Percentiles rank a stretch among this genome's conserved stretches.
Evolutionary conservation across 1,140 invertebrate genomes (phyloP).

Genomic region (Periplaneta americana): DNA sequence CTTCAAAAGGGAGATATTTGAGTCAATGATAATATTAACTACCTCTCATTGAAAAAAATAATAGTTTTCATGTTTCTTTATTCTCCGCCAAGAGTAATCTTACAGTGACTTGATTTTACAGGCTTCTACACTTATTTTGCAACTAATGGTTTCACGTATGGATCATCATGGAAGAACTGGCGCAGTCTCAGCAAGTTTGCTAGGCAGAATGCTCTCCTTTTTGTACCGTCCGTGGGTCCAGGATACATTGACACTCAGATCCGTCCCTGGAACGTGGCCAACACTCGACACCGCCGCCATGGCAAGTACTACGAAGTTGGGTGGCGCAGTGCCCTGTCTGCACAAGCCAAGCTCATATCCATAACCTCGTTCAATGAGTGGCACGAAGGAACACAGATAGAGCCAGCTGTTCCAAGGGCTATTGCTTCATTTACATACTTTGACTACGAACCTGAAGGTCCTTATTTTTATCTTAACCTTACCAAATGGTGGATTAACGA

Average conservation of each 20-base stretch:
- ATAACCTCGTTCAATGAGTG: conserved; percentile 57
- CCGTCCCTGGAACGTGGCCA: conserved; percentile 46
- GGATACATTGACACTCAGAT: conserved; percentile 51
- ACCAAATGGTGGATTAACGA: conserved; percentile 49
- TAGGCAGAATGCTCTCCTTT: conserved; percentile 46
- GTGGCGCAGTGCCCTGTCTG: conserved; percentile 47
- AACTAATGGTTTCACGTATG: conserved; percentile 51
- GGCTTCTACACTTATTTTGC: conserved; percentile 56
- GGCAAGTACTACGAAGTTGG: conserved; percentile 38
- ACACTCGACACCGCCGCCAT: conserved; percentile 47
- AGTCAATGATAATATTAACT: too few relatives aligned
- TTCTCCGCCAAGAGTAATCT: too few relatives aligned
- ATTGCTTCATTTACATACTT: conserved; percentile 42
- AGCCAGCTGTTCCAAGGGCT: conserved; percentile 46
- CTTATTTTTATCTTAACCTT: conserved; percentile 51
- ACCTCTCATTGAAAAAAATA: too few relatives aligned
- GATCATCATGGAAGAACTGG: conserved; percentile 60
- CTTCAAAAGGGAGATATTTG: too few relatives aligned
- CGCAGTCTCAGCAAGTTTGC: conserved; percentile 48
- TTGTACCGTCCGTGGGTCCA: conserved; percentile 53
- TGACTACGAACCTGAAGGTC: conserved; percentile 51
- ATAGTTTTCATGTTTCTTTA: too few relatives aligned
- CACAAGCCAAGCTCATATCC: conserved; percentile 43
- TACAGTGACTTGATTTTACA: conserved; percentile 12
- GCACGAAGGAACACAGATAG: conserved; percentile 56